phyloP scores from a whole-genome alignment of 2,797 vertebrate genomes.

The Bovichtus variegatus region DNA sequence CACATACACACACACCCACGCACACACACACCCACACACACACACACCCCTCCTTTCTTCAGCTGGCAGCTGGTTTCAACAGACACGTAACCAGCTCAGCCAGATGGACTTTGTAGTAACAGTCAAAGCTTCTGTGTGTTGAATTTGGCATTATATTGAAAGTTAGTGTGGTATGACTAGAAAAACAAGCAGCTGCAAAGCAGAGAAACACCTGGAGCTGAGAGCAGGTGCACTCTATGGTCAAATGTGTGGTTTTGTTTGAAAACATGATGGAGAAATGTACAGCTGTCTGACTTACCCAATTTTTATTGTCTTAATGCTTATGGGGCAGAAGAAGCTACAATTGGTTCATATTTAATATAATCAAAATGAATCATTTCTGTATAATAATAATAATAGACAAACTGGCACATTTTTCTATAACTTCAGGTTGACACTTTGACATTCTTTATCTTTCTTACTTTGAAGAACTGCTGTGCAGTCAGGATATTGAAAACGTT shows the following conservation, averaged over 20 bases:
- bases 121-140: constrained; percentile 56
- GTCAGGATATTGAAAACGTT: background rate
- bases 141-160: constrained; percentile 45
- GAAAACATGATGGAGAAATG: constrained; percentile 34
- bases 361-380: background rate
- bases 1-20: constrained; percentile 26
- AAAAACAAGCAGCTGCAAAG: constrained; percentile 71
- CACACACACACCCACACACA: constrained; percentile 26
- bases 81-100: constrained; percentile 64
- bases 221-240: constrained; percentile 66
- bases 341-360: background rate
- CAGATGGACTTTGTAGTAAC: constrained; percentile 76
- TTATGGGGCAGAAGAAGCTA: background rate
- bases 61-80: constrained; percentile 80
- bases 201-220: constrained; percentile 64
- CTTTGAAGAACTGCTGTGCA: background rate
- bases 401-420: background rate
- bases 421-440: background rate
- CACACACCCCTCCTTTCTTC: constrained; percentile 49
- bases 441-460: background rate
- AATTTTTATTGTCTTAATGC: background rate
- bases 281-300: constrained; percentile 10
- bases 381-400: too few relatives aligned
- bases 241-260: constrained; percentile 18
- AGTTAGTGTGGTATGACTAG: constrained; percentile 36